A percentile compares a stretch with the other conserved stretches of the same genome.
phyloP scores from a whole-genome alignment of 2,888 invertebrate genomes.

The Podotricha telesiphe region DNA sequence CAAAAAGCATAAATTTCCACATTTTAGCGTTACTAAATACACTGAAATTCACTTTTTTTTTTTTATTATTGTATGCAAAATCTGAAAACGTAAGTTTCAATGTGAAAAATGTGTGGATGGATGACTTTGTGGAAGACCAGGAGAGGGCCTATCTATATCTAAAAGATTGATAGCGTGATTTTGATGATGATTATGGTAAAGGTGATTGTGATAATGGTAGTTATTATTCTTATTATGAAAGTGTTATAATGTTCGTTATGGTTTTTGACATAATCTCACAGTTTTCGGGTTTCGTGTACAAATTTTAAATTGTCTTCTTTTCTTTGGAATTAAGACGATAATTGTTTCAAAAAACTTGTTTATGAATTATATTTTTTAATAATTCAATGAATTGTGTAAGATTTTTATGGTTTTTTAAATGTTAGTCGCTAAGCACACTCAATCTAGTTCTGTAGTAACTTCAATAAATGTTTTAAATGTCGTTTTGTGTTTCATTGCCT shows the following conservation, averaged over 20 bases:
- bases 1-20: too few species aligned
- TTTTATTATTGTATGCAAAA: constrained; percentile 2
- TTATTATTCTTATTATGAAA: not conserved
- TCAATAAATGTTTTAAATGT: constrained; percentile 46
- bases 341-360: not conserved
- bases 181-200: not conserved
- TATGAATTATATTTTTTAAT: not conserved
- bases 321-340: not conserved
- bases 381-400: not conserved
- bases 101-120: not conserved
- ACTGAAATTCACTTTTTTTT: not conserved
- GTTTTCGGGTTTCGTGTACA: constrained; percentile 17
- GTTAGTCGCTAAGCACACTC: constrained; percentile 29
- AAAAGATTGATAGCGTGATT: constrained; percentile 1
- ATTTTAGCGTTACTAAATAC: too few species aligned
- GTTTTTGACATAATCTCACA: not conserved
- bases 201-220: not conserved
- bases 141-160: constrained; percentile 4
- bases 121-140: not conserved
- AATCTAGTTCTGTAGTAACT: constrained; percentile 53
- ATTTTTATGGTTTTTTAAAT: constrained; percentile 4
- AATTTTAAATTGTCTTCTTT: not conserved
- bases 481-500: constrained; percentile 28
- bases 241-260: not conserved
- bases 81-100: constrained; percentile 3